Base-by-base conservation (phyloP, 2,888 invertebrate species). In the Meliscaeva auricollis region DNA sequence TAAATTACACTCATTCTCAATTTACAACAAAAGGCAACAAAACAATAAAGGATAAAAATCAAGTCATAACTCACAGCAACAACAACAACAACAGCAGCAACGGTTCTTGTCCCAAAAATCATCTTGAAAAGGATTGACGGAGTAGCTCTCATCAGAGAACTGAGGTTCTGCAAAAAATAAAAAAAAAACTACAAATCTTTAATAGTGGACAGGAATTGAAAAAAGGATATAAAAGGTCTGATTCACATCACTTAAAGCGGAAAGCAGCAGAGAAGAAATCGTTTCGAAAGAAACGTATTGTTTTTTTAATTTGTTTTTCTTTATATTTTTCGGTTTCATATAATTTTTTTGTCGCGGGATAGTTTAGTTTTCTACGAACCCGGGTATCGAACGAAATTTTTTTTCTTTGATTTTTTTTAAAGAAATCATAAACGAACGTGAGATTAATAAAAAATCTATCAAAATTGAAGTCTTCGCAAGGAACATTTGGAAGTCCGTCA, bases 401-500 rank as follows among this genome's bases (percentile, higher is more conserved):
- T 84, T 44, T 38, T 4, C 3, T 30, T 46, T 62, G 7, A 15
- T 46, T 46, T 30, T 62, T 30, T 30, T 22, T 8, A 17, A 64
- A 64, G 1, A 35, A 64, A 46, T 44, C 26, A 35, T 66, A 35
- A 66, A 66, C 50, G 35, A 54, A 66, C 81, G 62, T 44, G 72
- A 72, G 68, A 73, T 41, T 87, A 85, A 89, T 26, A 88, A 88
- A 90, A 91, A 66, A 92, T 89, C 88, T 90, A 91, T 91, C 92
- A 92, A 92, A 90, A 92, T 92, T 92, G 92, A 92, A 92, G 92
- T 91, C 90, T 91, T 92, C 89, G 92, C 91, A 89, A 92, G 91
- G 90, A 92, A 92, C 88, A 88, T 92, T 91, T 92, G 92, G 92
- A 91, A 92, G 92, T 92, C 92, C 90, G 90, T 92, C 90, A 92